Evolutionary conservation across 2,888 invertebrate genomes (phyloP).

Genomic region (Seladonia tumulorum): DNA sequence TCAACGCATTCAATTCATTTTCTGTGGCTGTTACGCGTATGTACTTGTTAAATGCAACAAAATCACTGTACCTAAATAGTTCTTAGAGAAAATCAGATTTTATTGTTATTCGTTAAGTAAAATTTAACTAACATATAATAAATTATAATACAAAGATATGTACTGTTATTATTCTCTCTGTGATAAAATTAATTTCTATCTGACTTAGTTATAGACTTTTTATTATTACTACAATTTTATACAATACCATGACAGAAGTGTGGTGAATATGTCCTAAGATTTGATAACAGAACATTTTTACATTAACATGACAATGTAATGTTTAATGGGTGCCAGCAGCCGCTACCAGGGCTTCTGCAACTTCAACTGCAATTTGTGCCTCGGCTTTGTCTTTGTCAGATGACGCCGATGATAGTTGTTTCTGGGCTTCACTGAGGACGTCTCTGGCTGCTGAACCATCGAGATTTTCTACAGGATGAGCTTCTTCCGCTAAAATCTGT

Average conservation of each 20-base stretch:
- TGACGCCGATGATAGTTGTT: conserved; percentile 91
- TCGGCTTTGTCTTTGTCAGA: conserved; percentile 94
- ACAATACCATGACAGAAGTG: conserved; percentile 51
- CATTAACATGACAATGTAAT: conserved; percentile 36
- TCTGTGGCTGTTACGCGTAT: conserved; percentile 58
- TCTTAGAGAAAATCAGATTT: conserved; percentile 44
- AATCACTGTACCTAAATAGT: conserved; percentile 62
- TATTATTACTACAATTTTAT: conserved; percentile 63
- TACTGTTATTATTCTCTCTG: conserved; percentile 10
- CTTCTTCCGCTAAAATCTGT: conserved; percentile 97
- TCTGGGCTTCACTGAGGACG: conserved; percentile 93
- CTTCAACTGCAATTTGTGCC: conserved; percentile 97
- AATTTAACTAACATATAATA: conserved; percentile 53
- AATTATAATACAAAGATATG: conserved; percentile 41
- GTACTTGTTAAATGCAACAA: conserved; percentile 61
- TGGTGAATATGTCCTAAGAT: conserved; percentile 54
- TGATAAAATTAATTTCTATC: background rate
- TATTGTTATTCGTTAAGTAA: conserved; percentile 46
- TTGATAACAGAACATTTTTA: conserved; percentile 29
- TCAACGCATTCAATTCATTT: conserved; percentile 32
- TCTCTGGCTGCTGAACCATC: conserved; percentile 93
- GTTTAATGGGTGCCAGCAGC: conserved; percentile 88
- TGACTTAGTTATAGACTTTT: conserved; percentile 45
- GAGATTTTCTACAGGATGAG: conserved; percentile 92
- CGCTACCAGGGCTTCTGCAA: conserved; percentile 95